Conservation (phyloP, 2,797 vertebrate genomes). For the Liasis olivaceus region DNA sequence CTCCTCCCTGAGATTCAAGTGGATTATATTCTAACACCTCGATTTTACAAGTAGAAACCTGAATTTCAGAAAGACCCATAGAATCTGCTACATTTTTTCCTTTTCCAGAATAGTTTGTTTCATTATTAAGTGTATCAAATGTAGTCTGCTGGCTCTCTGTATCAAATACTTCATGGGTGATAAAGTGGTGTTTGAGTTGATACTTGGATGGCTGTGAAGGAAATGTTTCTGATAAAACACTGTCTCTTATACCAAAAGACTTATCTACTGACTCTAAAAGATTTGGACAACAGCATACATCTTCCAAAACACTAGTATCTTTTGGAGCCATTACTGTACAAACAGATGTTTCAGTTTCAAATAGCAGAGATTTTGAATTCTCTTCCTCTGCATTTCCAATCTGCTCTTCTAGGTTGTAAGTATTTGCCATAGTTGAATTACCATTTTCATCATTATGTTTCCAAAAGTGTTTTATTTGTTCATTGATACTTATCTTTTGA, state of each 20-base stretch:
- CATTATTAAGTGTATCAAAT: not conserved
- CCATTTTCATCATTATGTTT: slow-evolving; percentile 23
- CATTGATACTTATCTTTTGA: slow-evolving; percentile 78
- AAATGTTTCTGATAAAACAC: not conserved
- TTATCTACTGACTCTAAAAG: not conserved
- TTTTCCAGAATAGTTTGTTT: slow-evolving; percentile 8
- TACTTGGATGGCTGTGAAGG: slow-evolving; percentile 5
- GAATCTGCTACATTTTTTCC: not conserved
- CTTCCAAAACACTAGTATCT: slow-evolving; percentile 19
- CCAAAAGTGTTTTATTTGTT: slow-evolving; percentile 80
- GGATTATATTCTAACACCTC: slow-evolving; percentile 47
- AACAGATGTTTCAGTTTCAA: slow-evolving; percentile 7
- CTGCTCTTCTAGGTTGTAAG: slow-evolving; percentile 14
- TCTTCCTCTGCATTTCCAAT: slow-evolving; percentile 13
- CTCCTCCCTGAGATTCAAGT: slow-evolving; percentile 29
- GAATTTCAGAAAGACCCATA: not conserved
- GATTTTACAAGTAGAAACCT: not conserved
- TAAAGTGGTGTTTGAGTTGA: not conserved
- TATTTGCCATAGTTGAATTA: not conserved
- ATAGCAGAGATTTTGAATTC: not conserved
- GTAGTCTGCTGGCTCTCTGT: not conserved
- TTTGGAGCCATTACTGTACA: slow-evolving; percentile 13
- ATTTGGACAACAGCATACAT: not conserved
- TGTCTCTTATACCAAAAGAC: not conserved
- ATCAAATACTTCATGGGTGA: not conserved